Conservation (phyloP, 1,140 invertebrate species). For the Drosophila pseudoobscura region DNA sequence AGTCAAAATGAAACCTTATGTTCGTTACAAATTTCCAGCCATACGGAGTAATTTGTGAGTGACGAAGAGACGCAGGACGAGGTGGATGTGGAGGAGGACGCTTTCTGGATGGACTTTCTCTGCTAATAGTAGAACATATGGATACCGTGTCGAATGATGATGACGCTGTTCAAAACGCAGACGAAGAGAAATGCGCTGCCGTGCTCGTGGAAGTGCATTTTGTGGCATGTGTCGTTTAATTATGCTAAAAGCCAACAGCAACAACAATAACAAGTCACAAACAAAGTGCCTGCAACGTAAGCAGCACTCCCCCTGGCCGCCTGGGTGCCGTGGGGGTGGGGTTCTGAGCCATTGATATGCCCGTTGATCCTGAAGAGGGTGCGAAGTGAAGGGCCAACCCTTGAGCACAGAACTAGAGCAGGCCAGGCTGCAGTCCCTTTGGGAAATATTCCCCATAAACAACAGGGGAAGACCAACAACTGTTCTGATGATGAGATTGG, state of each 20-base stretch:
- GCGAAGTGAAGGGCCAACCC: conserved; percentile 52
- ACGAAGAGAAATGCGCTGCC: conserved; percentile 42
- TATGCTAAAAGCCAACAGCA: conserved; percentile 77
- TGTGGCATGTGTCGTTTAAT: conserved; percentile 83
- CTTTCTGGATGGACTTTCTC: not conserved
- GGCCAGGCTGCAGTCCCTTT: conserved; percentile 21
- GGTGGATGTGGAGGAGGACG: not conserved
- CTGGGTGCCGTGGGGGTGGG: conserved; percentile 32
- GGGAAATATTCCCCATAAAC: conserved; percentile 6
- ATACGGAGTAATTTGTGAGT: conserved; percentile 51
- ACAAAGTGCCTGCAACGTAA: conserved; percentile 35
- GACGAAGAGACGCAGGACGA: conserved; percentile 5
- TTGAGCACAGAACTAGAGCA: conserved; percentile 43
- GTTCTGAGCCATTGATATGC: conserved; percentile 66
- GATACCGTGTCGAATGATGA: conserved; percentile 68
- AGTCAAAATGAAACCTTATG: conserved; percentile 71
- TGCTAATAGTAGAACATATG: conserved; percentile 70
- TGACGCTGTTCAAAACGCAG: conserved; percentile 26
- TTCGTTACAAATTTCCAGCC: conserved; percentile 53
- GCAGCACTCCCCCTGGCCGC: conserved; percentile 21
- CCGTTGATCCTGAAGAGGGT: conserved; percentile 61
- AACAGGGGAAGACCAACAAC: conserved; percentile 23
- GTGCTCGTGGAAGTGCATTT: conserved; percentile 72
- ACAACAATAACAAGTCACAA: conserved; percentile 43
- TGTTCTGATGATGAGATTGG: conserved; percentile 25